Evolutionary conservation across 2,797 vertebrate genomes (phyloP).

Genomic region (Manis javanica): DNA sequence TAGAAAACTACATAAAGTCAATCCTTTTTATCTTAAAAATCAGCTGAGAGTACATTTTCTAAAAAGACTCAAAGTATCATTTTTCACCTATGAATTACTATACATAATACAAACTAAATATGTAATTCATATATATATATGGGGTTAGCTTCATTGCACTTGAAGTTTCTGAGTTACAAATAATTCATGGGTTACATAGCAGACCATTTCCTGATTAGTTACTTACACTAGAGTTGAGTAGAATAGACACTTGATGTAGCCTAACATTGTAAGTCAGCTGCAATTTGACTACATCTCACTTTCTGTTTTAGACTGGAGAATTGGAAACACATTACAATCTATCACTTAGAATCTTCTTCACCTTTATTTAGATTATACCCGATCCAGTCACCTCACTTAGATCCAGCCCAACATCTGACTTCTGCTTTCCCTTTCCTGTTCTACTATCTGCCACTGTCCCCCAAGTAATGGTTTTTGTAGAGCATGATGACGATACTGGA

Average conservation of each 20-base stretch:
- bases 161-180: conserved; percentile 4
- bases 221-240: background rate
- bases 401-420: background rate
- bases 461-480: background rate
- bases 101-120: background rate
- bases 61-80: background rate
- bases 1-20: conserved; percentile 26
- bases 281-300: background rate
- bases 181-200: background rate
- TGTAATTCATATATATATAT: background rate
- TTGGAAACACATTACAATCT: background rate
- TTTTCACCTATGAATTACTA: background rate
- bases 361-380: background rate
- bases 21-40: conserved; percentile 42
- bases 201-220: background rate
- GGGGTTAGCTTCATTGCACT: background rate
- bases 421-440: background rate
- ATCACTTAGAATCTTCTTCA: background rate
- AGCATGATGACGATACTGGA: background rate
- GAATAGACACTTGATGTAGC: background rate
- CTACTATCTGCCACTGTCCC: no score
- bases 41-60: background rate
- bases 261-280: background rate
- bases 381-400: background rate
- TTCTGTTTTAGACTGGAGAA: background rate